Evolutionary conservation across 2,888 invertebrate genomes (phyloP).

Genomic region (Drosophila setosimentum): DNA sequence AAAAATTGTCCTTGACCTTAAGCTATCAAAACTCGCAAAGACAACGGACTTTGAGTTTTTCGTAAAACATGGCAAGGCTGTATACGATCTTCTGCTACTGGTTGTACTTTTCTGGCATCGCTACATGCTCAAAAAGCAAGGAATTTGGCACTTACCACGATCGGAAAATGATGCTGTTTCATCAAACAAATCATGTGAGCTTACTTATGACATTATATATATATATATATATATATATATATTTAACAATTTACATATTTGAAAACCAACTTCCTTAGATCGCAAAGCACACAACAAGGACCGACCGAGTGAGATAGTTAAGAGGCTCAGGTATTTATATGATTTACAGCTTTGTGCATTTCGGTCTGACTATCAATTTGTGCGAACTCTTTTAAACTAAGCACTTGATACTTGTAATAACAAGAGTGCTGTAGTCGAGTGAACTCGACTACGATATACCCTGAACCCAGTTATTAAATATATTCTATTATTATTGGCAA

Average conservation of each 20-base stretch:
- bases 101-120: constrained; percentile 98
- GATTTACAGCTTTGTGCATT: background rate
- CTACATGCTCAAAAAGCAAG: constrained; percentile 85
- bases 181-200: constrained; percentile 20
- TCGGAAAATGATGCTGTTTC: constrained; percentile 12
- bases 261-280: background rate
- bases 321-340: constrained; percentile 44
- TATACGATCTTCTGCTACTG: constrained; percentile 94
- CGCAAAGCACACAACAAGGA: constrained; percentile 26
- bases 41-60: constrained; percentile 96
- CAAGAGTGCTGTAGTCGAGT: too few species aligned
- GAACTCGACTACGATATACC: too few species aligned
- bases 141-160: constrained; percentile 61
- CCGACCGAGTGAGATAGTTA: constrained; percentile 31
- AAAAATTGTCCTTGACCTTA: constrained; percentile 95
- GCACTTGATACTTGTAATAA: background rate
- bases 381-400: background rate
- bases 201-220: background rate
- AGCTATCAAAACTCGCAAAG: constrained; percentile 90
- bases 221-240: background rate
- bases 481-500: too few species aligned
- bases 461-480: too few species aligned
- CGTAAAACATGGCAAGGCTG: constrained; percentile 92
- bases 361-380: background rate
- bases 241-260: background rate